Evolutionary conservation across 2,113 vertebrate genomes (phyloP).

Genomic region (Gavialis gangeticus): DNA sequence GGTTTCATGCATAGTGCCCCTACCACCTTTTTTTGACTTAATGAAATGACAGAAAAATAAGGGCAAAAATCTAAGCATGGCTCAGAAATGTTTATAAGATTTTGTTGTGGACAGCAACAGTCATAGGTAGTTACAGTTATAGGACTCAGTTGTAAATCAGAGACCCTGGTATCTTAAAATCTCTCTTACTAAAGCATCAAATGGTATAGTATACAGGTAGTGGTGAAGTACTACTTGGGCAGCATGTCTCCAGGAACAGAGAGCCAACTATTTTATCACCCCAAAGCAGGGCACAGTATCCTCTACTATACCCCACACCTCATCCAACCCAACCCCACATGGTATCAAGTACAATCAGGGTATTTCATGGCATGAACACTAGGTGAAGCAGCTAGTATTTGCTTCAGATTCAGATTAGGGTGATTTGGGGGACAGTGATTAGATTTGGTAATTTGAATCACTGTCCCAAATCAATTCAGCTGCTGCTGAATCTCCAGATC

Average conservation of each 20-base stretch:
- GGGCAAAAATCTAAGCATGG: neutral
- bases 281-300: neutral
- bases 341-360: no score
- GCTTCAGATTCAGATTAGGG: no score
- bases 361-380: no score
- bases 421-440: no score
- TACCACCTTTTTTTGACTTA: slow-evolving; percentile 9
- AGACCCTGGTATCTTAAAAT: neutral
- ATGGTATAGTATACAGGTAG: neutral
- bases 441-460: no score
- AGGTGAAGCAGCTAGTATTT: no score
- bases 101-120: neutral
- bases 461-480: no score
- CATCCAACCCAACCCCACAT: no score
- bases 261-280: neutral
- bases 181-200: neutral
- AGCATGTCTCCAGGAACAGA: neutral
- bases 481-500: no score
- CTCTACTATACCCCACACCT: neutral
- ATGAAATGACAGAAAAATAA: neutral
- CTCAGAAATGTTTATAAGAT: neutral
- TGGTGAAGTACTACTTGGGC: neutral
- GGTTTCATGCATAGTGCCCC: slow-evolving; percentile 29
- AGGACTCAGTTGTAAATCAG: neutral
- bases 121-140: neutral